Percentiles rank a stretch among this genome's conserved stretches.
Conservation (phyloP, 2,797 vertebrate species). For the Rhabdomys pumilio region DNA sequence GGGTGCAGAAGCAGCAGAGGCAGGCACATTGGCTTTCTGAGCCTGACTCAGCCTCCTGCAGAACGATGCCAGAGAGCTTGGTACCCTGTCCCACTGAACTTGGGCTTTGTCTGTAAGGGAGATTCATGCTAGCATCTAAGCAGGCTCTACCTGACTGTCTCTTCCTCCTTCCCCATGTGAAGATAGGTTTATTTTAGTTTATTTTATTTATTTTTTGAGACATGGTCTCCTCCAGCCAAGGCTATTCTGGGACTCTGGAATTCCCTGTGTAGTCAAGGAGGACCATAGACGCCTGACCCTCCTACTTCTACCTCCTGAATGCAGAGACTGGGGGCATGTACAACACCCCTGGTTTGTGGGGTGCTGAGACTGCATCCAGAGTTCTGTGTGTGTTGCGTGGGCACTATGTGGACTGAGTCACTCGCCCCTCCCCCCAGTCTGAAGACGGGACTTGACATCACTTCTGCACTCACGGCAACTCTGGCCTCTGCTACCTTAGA, state of each 20-base stretch:
- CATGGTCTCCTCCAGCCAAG: not conserved
- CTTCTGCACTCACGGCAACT: not conserved
- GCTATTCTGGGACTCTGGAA: not conserved
- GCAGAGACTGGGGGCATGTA: not conserved
- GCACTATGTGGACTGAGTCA: not conserved
- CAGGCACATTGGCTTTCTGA: not conserved
- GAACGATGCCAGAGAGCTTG: not conserved
- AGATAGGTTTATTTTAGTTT: not conserved
- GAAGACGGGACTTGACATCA: not conserved
- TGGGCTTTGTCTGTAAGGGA: not conserved
- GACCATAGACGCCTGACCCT: not conserved
- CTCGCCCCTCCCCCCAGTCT: too few species aligned
- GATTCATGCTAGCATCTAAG: too few species aligned
- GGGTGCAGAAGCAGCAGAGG: not conserved
- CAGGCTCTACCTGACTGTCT: not conserved
- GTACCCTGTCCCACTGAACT: not conserved
- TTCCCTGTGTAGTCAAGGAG: not conserved
- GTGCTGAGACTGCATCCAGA: not conserved
- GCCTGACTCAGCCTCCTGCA: not conserved
- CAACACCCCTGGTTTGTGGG: not conserved
- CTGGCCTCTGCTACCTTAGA: not conserved
- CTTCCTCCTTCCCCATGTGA: not conserved
- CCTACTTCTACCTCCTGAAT: not conserved
- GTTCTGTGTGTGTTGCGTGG: not conserved
- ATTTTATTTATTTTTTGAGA: not conserved